Evolutionary conservation across 2,888 invertebrate genomes (phyloP).

Genomic region (Pseudoips prasinana): DNA sequence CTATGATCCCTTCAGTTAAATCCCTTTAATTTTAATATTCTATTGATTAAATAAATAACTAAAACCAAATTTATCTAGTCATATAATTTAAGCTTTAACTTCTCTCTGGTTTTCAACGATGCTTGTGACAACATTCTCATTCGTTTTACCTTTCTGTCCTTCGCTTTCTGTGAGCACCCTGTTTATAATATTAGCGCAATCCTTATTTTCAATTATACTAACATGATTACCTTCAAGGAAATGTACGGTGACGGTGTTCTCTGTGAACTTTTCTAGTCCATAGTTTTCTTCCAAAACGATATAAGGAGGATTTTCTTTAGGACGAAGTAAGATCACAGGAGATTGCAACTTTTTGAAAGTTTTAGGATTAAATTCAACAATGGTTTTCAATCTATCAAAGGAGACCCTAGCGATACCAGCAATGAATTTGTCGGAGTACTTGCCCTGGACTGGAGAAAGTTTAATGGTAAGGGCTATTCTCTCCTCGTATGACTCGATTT

Average conservation of each 20-base stretch:
- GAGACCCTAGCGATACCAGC: constrained; percentile 37
- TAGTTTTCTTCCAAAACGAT: constrained; percentile 84
- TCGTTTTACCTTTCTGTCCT: constrained; percentile 40
- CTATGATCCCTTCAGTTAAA: constrained; percentile 19
- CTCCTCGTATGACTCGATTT: constrained; percentile 79
- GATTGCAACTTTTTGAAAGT: constrained; percentile 77
- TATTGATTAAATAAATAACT: neutral
- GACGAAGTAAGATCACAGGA: constrained; percentile 83
- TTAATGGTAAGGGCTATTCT: constrained; percentile 77
- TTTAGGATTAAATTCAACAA: constrained; percentile 69
- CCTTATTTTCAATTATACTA: constrained; percentile 85
- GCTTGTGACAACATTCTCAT: constrained; percentile 55
- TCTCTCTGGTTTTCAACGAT: constrained; percentile 63
- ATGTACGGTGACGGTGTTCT: constrained; percentile 80
- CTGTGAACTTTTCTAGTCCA: constrained; percentile 82
- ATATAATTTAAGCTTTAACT: constrained; percentile 36
- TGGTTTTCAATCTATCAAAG: constrained; percentile 80
- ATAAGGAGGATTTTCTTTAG: constrained; percentile 79
- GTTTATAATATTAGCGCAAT: constrained; percentile 84
- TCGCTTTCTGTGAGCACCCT: constrained; percentile 49
- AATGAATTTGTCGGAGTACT: constrained; percentile 56
- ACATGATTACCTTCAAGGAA: constrained; percentile 88
- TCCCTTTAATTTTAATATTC: neutral
- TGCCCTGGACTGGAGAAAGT: constrained; percentile 57
- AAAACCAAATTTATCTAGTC: neutral